Conservation (phyloP, 1,140 invertebrate genomes). For the Chrysoperla carnea region DNA sequence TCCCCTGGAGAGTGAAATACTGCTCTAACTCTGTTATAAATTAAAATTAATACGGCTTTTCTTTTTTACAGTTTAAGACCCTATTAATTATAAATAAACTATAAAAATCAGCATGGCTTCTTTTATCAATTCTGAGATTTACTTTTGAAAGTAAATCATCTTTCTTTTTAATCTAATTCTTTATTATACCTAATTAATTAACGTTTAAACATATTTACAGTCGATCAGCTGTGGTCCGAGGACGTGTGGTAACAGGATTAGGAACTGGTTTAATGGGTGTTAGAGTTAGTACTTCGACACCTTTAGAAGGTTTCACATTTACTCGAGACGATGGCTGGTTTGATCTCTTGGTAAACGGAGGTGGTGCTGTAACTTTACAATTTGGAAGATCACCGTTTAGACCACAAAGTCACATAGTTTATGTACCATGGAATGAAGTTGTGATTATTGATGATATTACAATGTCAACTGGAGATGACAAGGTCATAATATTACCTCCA, state of each 20-base stretch:
- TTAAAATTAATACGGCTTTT: too few species aligned
- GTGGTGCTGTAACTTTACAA: constrained; percentile 83
- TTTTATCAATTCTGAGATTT: too few species aligned
- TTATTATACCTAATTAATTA: too few species aligned
- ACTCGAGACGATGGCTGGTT: constrained; percentile 87
- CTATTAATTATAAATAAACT: too few species aligned
- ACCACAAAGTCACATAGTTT: constrained; percentile 75
- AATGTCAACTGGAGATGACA: constrained; percentile 72
- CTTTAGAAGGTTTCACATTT: constrained; percentile 83
- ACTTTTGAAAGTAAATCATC: too few species aligned
- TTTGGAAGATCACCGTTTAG: constrained; percentile 88
- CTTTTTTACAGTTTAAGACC: too few species aligned
- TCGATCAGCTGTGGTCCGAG: constrained; percentile 89
- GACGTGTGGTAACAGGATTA: constrained; percentile 75
- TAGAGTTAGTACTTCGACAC: constrained; percentile 76
- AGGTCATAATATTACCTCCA: constrained; percentile 34
- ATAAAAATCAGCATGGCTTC: too few species aligned
- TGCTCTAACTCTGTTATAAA: too few species aligned
- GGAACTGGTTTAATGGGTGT: constrained; percentile 88
- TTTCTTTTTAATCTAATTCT: too few species aligned
- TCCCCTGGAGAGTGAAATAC: too few species aligned
- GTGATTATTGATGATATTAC: constrained; percentile 76
- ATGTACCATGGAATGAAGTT: constrained; percentile 94
- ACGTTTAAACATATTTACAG: constrained; percentile 29
- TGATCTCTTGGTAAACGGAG: constrained; percentile 92